Base-by-base conservation (phyloP, 2,888 invertebrate species). In the Drosophila paracracens region DNA sequence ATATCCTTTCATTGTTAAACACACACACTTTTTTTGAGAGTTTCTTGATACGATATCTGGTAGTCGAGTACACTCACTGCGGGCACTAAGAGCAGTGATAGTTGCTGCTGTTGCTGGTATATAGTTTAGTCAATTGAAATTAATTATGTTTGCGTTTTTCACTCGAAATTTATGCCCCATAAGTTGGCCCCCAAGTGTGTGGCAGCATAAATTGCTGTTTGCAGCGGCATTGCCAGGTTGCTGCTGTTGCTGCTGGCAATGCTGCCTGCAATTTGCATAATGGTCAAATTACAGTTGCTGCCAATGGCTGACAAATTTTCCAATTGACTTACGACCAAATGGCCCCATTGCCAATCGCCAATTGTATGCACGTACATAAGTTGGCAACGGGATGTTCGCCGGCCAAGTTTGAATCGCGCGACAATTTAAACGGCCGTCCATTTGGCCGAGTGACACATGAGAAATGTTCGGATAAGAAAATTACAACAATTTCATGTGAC, bases 401-500 rank as follows among this genome's bases (percentile, higher is more conserved):
- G 31, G 4, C 38, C 40, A 48, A 50, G 46, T 57, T 18, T 35
- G 43, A 63, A 67, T 50, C 73, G 57, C 66, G 65, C 74, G 85
- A 85, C 85, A 85, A 75, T 68, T 78, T 90, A 88, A 85, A 86
- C 89, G 90, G 48, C 50, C 46, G 70, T 68, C 88, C 63, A 58
- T 51, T 67, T 57, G 57, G 38, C 60, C 62, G 36, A 61, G 48
- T 69, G 74, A 70, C 77, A 79, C 68, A 25, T 64, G 64, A 64
- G 67, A 65, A 36, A 36, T 48, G 65, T 65, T 58, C 35, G 76
- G 90, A 89, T 91, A 70, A 67, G 91, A 91, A 88, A 91, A 88
- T 88, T 91, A 79, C 91, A 74, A 89, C 46, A 88, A 88, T 91
- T 84, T 91, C 90, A 78, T 79, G 86, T 88, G 88, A 91, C 88